Evolutionary conservation across 1,140 invertebrate species (phyloP).

Genomic region (Homarus americanus): DNA sequence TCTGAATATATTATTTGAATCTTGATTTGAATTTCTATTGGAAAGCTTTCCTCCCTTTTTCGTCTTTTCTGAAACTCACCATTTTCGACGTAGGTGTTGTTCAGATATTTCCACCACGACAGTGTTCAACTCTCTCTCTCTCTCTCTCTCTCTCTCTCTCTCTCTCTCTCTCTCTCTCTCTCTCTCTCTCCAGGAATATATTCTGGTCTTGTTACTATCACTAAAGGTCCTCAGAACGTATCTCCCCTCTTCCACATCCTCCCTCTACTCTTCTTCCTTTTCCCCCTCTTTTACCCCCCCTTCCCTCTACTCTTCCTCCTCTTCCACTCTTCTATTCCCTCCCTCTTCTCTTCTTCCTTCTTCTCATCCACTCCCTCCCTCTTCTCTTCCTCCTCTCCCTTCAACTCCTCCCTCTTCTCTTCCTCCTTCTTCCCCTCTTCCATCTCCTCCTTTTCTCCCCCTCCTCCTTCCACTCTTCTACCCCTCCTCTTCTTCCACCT

Average conservation of each 20-base stretch:
- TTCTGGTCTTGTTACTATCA: neutral
- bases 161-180: slow-evolving; percentile 19
- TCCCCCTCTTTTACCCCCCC: neutral
- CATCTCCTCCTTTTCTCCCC: neutral
- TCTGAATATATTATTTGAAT: no score
- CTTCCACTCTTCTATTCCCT: no score
- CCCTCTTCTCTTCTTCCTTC: neutral
- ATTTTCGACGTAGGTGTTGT: no score
- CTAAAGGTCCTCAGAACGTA: no score
- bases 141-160: neutral
- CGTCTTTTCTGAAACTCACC: no score
- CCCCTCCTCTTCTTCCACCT: neutral
- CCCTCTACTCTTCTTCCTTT: neutral
- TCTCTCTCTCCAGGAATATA: neutral
- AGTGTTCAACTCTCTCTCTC: neutral
- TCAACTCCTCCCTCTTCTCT: neutral
- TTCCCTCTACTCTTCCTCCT: neutral
- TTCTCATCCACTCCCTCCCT: neutral
- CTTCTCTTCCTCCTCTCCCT: neutral
- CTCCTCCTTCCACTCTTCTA: neutral
- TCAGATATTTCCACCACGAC: no score
- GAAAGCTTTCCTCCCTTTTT: no score
- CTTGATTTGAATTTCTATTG: no score
- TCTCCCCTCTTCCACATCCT: no score
- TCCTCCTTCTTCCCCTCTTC: neutral